Evolutionary conservation across 1,140 invertebrate genomes (phyloP).

Genomic region (Drosophila athabasca): DNA sequence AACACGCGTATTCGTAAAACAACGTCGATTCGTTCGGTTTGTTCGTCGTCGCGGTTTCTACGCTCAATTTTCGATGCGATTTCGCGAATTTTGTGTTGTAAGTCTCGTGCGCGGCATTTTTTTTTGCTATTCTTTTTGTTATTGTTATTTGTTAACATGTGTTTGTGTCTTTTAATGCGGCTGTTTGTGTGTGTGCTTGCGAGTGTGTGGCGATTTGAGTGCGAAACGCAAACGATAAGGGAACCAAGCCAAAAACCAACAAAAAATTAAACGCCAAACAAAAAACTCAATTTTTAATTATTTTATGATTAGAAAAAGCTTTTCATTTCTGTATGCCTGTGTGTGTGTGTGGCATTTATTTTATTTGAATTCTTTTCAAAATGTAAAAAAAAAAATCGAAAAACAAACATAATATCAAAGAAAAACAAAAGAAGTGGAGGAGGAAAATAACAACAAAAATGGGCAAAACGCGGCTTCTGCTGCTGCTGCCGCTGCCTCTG

Average conservation of each 20-base stretch:
- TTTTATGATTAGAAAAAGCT: conserved; percentile 36
- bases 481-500: background rate
- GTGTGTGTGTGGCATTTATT: conserved; percentile 27
- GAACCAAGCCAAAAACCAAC: conserved; percentile 14
- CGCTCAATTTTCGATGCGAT: conserved; percentile 22
- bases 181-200: conserved; percentile 13
- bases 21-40: too few species aligned
- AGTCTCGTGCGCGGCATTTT: conserved; percentile 32
- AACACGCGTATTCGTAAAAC: too few species aligned
- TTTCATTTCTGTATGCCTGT: conserved; percentile 24
- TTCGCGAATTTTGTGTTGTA: conserved; percentile 35
- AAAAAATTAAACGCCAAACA: conserved; percentile 10
- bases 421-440: conserved; percentile 17
- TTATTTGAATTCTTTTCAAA: conserved; percentile 44
- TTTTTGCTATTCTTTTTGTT: conserved; percentile 16
- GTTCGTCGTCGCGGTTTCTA: too few species aligned
- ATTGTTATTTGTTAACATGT: conserved; percentile 38
- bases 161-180: background rate
- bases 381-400: conserved; percentile 33
- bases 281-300: conserved; percentile 34
- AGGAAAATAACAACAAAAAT: conserved; percentile 24
- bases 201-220: conserved; percentile 3
- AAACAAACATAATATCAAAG: conserved; percentile 27
- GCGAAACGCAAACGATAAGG: conserved; percentile 4
- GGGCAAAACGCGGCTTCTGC: too few species aligned